phyloP scores from a whole-genome alignment of 2,113 vertebrate species.

The Periophthalmus modestus region DNA sequence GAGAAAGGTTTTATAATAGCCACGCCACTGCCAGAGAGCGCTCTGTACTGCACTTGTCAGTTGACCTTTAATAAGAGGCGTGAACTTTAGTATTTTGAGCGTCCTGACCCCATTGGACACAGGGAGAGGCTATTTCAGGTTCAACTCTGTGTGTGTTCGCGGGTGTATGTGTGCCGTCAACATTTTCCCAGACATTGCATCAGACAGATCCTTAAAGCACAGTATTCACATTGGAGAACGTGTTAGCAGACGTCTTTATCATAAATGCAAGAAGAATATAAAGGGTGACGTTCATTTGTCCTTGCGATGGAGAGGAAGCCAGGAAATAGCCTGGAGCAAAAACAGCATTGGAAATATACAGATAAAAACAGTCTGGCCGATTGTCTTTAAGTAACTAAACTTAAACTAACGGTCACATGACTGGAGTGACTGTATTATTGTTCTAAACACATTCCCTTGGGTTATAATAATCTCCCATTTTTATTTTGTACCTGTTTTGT shows the following conservation, averaged over 20 bases:
- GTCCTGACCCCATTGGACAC: constrained; percentile 38
- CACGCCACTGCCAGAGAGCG: not conserved
- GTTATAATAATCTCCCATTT: no score
- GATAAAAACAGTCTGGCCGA: constrained; percentile 13
- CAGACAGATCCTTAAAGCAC: constrained; percentile 23
- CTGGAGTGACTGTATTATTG: no score
- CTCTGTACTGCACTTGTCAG: constrained; percentile 15
- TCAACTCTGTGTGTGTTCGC: constrained; percentile 1
- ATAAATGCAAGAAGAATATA: constrained; percentile 10
- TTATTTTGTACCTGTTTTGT: no score
- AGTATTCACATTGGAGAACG: constrained; percentile 31
- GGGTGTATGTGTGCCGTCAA: constrained; percentile 1
- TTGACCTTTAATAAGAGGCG: constrained; percentile 51
- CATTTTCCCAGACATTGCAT: constrained; percentile 46
- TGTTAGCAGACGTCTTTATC: constrained; percentile 12
- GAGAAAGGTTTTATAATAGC: not conserved
- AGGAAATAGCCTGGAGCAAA: constrained; percentile 21
- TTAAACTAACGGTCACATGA: no score
- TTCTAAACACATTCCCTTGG: no score
- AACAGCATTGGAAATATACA: not conserved
- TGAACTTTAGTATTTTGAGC: constrained; percentile 46
- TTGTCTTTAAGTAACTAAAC: no score
- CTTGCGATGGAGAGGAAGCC: constrained; percentile 34
- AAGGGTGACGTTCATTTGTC: constrained; percentile 47
- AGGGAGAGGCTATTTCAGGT: constrained; percentile 49